Base-by-base conservation (phyloP, 2,888 invertebrate species). In the Galerucella nymphaeae region DNA sequence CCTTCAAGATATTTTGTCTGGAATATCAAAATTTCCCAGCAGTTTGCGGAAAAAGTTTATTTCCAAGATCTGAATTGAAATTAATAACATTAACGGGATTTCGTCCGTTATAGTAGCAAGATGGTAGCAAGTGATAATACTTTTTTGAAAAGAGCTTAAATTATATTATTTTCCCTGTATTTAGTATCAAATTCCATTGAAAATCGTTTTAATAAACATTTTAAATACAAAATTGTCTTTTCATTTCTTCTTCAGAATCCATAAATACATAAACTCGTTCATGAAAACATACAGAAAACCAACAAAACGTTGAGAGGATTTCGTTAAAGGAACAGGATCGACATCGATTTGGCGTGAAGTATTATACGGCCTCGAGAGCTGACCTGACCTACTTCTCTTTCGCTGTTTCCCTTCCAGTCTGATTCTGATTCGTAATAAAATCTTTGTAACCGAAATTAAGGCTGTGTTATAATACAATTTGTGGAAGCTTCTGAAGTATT, bases 301-400 rank as follows among this genome's bases (percentile, higher is more conserved):
- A 18, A 53, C 53, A 53, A 16, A 18, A 50, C 14, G 50, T 50
- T n/a, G 50, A 50, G n/a, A 50, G 50, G n/a, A 53, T 53, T 6
- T 48, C 48, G 10, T 18, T 53, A 38, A 30, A 59, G 69, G 69
- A 69, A 62, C 62, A 62, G 62, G 53, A 69, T 69, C 55, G 30
- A 58, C 59, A 71, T 71, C 71, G 71, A 71, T 71, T 69, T 53
- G 62, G 42, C 42, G 50, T 62, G 69, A 69, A 69, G 68, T 61
- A 42, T 16, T 53, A 23, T 61, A 30, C 38, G 68, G n/a, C 57
- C 69, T 62, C 63, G 23, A 70, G 58, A 63, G 58, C 66, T 66
- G 62, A 62, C 61, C 71, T 67, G 71, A 71, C 71, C 71, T 71
- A 66, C 38, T 71, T 71, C 62, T 62, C 66, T 55, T 53, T 57